Percentiles rank a stretch among this genome's conserved stretches.
phyloP scores from a whole-genome alignment of 2,113 vertebrate species.

The Crotalus viridis region DNA sequence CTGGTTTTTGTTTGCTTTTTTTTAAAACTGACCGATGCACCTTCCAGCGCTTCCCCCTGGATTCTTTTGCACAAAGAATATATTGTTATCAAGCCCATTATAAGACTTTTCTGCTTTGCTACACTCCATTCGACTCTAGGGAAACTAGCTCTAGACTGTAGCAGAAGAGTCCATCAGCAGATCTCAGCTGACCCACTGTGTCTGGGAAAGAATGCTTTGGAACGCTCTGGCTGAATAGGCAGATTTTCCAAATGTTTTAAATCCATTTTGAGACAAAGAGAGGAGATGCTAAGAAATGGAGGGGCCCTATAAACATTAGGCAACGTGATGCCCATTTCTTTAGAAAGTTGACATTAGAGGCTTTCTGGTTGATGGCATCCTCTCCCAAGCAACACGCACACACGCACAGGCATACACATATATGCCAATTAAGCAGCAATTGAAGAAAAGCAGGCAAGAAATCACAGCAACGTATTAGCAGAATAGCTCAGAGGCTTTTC shows the following conservation, averaged over 20 bases:
- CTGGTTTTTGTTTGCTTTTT: slow-evolving; percentile 15
- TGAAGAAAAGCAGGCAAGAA: slow-evolving; percentile 81
- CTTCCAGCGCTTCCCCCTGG: slow-evolving; percentile 84
- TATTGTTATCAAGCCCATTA: slow-evolving; percentile 95
- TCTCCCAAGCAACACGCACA: slow-evolving; percentile 46
- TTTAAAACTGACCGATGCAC: slow-evolving; percentile 75
- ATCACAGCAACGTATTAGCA: slow-evolving; percentile 81
- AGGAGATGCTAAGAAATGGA: slow-evolving; percentile 85
- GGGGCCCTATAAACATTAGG: slow-evolving; percentile 88
- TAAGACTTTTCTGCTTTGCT: slow-evolving; percentile 78
- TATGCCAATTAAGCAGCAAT: slow-evolving; percentile 91
- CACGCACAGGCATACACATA: slow-evolving; percentile 39
- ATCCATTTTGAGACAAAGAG: slow-evolving; percentile 88
- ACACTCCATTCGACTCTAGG: slow-evolving; percentile 83
- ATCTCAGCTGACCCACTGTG: slow-evolving; percentile 87
- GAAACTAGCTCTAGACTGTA: slow-evolving; percentile 88
- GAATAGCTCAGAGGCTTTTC: slow-evolving; percentile 89
- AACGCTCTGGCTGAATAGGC: slow-evolving; percentile 87
- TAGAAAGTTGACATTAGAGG: slow-evolving; percentile 81
- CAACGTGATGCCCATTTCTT: slow-evolving; percentile 83
- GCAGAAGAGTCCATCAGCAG: slow-evolving; percentile 87
- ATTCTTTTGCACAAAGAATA: slow-evolving; percentile 93
- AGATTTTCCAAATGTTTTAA: slow-evolving; percentile 99
- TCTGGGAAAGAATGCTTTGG: slow-evolving; percentile 78
- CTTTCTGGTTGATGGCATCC: slow-evolving; percentile 80